phyloP scores from a whole-genome alignment of 92 coral and sea anemone species.

The Nematostella vectensis region DNA sequence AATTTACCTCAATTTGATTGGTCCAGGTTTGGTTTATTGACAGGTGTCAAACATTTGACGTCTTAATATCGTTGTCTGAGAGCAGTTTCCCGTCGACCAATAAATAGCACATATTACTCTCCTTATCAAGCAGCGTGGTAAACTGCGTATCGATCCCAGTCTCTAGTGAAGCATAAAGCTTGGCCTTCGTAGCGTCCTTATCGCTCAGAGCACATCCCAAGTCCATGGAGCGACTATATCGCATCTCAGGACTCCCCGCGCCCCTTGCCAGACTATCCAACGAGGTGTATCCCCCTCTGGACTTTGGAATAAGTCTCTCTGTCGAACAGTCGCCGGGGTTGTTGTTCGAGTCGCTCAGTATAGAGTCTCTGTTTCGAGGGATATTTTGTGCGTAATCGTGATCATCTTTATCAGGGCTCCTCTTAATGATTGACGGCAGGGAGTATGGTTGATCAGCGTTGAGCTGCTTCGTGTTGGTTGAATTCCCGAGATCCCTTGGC shows the following conservation, averaged over 20 bases:
- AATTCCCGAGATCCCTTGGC: neutral
- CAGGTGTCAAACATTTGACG: constrained; percentile 52
- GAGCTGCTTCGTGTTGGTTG: neutral
- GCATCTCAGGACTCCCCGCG: neutral
- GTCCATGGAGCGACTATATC: neutral
- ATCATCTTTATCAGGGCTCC: neutral
- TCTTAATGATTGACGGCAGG: neutral
- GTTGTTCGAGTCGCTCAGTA: constrained; percentile 20
- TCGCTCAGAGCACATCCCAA: neutral
- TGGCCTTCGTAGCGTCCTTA: constrained; percentile 10
- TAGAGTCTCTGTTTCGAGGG: constrained; percentile 5
- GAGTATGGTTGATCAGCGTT: neutral
- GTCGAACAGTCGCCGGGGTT: constrained; percentile 8
- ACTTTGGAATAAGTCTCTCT: neutral
- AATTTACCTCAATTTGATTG: too few species aligned
- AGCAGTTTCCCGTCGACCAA: constrained; percentile 62
- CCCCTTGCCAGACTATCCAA: neutral
- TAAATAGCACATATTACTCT: constrained; percentile 46
- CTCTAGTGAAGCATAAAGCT: constrained; percentile 5
- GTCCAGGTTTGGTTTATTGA: too few species aligned
- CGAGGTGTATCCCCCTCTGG: constrained; percentile 2
- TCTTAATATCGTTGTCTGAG: constrained; percentile 54
- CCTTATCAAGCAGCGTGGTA: constrained; percentile 51
- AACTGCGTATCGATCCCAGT: constrained; percentile 30
- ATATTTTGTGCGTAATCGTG: neutral